Evolutionary conservation across 1,140 invertebrate genomes (phyloP).

Genomic region (Lasaia peninsularis): DNA sequence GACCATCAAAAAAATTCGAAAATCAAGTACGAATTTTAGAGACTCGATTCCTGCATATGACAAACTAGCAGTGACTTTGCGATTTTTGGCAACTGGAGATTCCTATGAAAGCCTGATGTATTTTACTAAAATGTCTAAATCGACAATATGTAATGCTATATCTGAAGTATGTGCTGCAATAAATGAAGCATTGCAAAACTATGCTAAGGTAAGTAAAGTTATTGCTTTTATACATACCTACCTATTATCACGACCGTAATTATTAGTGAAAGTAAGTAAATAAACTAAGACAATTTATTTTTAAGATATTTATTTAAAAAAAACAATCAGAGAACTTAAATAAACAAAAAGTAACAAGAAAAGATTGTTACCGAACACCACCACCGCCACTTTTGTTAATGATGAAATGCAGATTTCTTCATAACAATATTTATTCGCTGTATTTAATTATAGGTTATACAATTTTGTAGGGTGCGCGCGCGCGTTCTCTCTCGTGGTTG

Average conservation of each 20-base stretch:
- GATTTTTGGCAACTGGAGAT: slow-evolving; percentile 17
- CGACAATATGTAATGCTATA: slow-evolving; percentile 24
- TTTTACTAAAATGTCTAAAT: slow-evolving; percentile 24
- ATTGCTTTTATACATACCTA: slow-evolving; percentile 13
- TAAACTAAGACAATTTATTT: slow-evolving; percentile 17
- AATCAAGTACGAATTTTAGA: slow-evolving; percentile 28
- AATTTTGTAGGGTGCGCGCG: no score
- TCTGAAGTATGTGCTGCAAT: slow-evolving; percentile 14
- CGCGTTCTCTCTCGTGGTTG: no score
- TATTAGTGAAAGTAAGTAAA: slow-evolving; percentile 22
- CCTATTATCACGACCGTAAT: slow-evolving; percentile 21
- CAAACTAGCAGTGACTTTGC: slow-evolving; percentile 20
- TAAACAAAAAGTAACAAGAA: slow-evolving; percentile 24
- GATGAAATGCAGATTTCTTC: no score
- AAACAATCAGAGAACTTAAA: slow-evolving; percentile 26
- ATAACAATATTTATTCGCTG: no score
- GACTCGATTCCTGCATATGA: slow-evolving; percentile 29
- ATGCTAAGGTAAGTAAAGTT: slow-evolving; percentile 19
- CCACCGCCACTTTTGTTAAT: no score
- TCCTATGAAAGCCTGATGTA: slow-evolving; percentile 26
- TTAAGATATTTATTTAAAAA: slow-evolving; percentile 24
- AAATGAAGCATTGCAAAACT: slow-evolving; percentile 16
- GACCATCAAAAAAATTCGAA: slow-evolving; percentile 22
- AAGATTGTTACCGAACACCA: no score
- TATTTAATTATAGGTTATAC: no score